phyloP scores from a whole-genome alignment of 2,113 vertebrate species.

The Pseudolaguvia tuberculata region DNA sequence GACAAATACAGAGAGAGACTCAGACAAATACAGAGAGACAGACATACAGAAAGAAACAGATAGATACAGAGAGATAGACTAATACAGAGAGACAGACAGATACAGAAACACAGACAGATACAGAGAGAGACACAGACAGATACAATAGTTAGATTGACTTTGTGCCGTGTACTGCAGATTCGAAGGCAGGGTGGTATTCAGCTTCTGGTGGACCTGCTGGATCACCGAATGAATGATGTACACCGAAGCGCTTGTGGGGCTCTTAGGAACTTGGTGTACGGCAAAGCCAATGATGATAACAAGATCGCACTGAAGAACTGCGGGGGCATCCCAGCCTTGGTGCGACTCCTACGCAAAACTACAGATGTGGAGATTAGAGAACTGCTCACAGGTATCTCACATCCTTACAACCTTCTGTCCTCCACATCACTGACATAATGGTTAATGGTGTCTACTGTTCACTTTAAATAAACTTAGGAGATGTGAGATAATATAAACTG shows the following conservation, averaged over 20 bases:
- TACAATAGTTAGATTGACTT: not conserved
- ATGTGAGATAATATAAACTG: no score
- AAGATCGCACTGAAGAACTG: constrained; percentile 98
- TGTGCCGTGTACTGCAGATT: constrained; percentile 69
- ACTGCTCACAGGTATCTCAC: constrained; percentile 85
- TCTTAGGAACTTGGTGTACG: constrained; percentile 92
- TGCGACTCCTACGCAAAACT: constrained; percentile 90
- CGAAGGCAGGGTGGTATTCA: constrained; percentile 95
- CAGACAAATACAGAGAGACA: no score
- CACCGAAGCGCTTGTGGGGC: constrained; percentile 97
- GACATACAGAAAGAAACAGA: no score
- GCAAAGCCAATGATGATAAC: constrained; percentile 96
- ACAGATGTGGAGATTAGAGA: constrained; percentile 95
- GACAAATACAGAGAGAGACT: no score
- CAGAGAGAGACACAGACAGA: no score
- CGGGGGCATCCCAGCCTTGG: constrained; percentile 91
- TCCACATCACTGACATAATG: no score
- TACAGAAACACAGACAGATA: no score
- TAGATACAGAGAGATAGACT: no score
- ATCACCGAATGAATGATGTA: constrained; percentile 95
- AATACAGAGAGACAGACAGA: no score
- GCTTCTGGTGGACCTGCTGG: constrained; percentile 91
- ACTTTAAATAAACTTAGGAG: no score
- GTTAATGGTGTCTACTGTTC: no score
- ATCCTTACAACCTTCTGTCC: no score